Base-by-base conservation (phyloP, 92 coral and sea anemone genomes). In the Montipora capitata region DNA sequence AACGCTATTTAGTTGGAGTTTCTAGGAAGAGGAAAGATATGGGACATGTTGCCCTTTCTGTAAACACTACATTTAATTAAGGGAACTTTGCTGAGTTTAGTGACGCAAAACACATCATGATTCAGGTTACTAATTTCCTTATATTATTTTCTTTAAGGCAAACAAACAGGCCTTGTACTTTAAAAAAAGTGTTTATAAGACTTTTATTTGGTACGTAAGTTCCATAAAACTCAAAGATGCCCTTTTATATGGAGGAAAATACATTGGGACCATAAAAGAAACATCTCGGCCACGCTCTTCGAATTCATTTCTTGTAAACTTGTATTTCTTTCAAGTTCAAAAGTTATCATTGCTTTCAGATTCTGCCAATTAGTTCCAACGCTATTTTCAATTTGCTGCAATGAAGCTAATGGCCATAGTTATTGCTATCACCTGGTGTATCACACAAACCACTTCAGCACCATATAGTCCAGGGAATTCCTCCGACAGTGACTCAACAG, bases 401-500 rank as follows among this genome's bases (percentile, higher is more conserved):
- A 80, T 80, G 85, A 75, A 80, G 85, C 18, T 68, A 15, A 35
- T 44, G n/a, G 14, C 13, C 45, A 48, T 67, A n/a, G 7, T 80
- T n/a, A 17, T 80, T 5, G 48, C 38, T 80, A 38, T 45, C 39
- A 9, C 35, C 48, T 56, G 42, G 4, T 51, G 67, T 48, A 18
- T 48, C 15, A 39, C 74, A 49, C 35, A 14, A 40, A 45, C 35
- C 44, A 79, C 59, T 35, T 2, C 39, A 3, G 63, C 66, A 13
- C n/a, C 64, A 4, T 27, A 35, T 68, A 1, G 40, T 27, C 35
- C 65, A 67, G 68, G 45, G n/a, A 80, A 67, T 67, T 67, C 76
- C 15, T 44, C 84, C 5, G 38, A 7, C 39, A 14, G 39, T 48
- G 13, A 14, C 45, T 7, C 84, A 45, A 79, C 74, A 15, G 20